Conservation (phyloP, 2,888 invertebrate genomes). For the Cyrtodaria siliqua region DNA sequence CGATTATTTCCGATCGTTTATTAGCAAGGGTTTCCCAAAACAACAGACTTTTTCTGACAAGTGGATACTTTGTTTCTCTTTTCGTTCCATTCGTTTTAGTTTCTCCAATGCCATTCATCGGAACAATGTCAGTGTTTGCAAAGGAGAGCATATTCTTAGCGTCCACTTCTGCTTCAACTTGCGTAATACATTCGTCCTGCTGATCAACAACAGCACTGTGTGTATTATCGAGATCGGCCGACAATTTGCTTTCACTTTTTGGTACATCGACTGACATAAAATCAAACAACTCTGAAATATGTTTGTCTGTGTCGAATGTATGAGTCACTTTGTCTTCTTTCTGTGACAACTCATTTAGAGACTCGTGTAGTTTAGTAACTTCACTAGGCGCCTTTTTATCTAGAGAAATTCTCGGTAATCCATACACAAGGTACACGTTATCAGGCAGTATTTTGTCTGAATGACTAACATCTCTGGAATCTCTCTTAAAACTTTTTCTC, state of each 20-base stretch:
- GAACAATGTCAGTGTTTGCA: not conserved
- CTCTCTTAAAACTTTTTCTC: constrained; percentile 17
- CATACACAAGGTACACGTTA: constrained; percentile 47
- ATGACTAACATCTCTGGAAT: not conserved
- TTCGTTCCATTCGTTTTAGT: not conserved
- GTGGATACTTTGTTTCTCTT: constrained; percentile 11
- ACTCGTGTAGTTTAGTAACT: constrained; percentile 29
- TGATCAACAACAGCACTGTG: no score
- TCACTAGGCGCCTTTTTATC: constrained; percentile 19
- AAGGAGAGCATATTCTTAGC: not conserved
- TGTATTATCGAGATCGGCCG: not conserved
- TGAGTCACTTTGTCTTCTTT: no score
- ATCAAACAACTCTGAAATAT: constrained; percentile 44
- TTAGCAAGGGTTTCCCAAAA: constrained; percentile 52
- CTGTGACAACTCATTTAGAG: constrained; percentile 13
- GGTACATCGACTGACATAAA: constrained; percentile 29
- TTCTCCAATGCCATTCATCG: no score
- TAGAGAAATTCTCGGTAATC: constrained; percentile 46
- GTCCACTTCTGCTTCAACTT: not conserved
- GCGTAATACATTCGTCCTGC: no score
- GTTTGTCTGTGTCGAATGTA: not conserved
- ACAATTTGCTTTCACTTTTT: not conserved
- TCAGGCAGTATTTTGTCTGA: constrained; percentile 27
- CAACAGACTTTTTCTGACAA: constrained; percentile 46
- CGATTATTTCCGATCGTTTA: constrained; percentile 38